phyloP scores from a whole-genome alignment of 2,113 vertebrate species.

The Uria lomvia region DNA sequence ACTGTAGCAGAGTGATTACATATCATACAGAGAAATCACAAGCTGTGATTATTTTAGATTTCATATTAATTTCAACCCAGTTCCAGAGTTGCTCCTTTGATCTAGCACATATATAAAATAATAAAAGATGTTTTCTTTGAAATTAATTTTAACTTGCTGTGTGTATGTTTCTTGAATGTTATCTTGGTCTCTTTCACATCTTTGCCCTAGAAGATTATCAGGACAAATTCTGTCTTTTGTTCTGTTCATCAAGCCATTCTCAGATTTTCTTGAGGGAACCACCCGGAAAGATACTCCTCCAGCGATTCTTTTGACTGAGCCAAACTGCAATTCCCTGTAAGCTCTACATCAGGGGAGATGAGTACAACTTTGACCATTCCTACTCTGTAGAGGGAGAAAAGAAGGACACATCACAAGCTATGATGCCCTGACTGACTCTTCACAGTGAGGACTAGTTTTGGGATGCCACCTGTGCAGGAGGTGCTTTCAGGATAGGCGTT shows the following conservation, averaged over 20 bases:
- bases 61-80: neutral
- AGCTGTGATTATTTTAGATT: slow-evolving; percentile 24
- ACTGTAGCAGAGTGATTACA: neutral
- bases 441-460: neutral
- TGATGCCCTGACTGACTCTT: neutral
- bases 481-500: neutral
- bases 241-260: neutral
- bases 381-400: neutral
- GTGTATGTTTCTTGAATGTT: neutral
- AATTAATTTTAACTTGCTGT: neutral
- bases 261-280: neutral
- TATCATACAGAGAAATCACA: neutral
- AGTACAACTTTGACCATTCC: neutral
- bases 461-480: neutral
- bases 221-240: neutral
- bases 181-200: neutral
- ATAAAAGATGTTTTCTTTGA: slow-evolving; percentile 2
- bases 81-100: neutral
- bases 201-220: neutral
- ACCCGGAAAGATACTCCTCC: neutral
- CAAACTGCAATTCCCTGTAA: neutral
- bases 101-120: neutral
- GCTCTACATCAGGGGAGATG: neutral
- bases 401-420: no score
- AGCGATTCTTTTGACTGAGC: neutral